Base-by-base conservation (phyloP, 2,797 vertebrate species). In the Darevskia mixta region DNA sequence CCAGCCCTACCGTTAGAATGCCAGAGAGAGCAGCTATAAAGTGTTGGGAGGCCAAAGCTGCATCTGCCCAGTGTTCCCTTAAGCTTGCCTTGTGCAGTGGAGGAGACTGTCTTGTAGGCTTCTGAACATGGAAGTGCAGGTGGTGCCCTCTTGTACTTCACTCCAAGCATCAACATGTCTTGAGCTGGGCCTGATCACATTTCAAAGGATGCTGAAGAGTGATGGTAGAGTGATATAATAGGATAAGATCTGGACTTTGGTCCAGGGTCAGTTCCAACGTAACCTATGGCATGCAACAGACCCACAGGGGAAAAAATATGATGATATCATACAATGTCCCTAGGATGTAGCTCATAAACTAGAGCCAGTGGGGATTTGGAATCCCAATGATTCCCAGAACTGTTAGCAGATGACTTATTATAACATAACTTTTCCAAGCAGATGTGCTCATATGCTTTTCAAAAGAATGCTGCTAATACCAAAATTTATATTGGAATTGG, bases 401-500 rank as follows among this genome's bases (percentile, higher is more conserved):
- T 11, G 4, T 66, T 66, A 66, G 38, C 7, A 3, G 38, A 45
- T 27, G 23, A 85, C 20, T 29, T n/a, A 85, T 85, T 45, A 18
- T 38, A 77, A 0, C 13, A 61, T 43, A 67, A 45, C 9, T 32
- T 77, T 77, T 77, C 20, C n/a, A 86, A 35, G 27, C 58, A 32
- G 20, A 78, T 85, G 29, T 85, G 75, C 58, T 78, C 75, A 67
- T 77, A 86, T 45, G 27, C 41, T 20, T 64, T 64, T 20, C 25
- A 27, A 49, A 84, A 64, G 35, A 8, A 67, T 41, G 29, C 41
- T 78, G 58, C 32, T 18, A 86, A 67, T 35, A n/a, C 32, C n/a
- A 86, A 27, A 29, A 20, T 79, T 86, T 86, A 67, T n/a, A 45
- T 49, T 86, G 61, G 84, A 86, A 79, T 49, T 78, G 61, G 29